A percentile compares a stretch with the other conserved stretches of the same genome.
Conservation (phyloP, 2,797 vertebrate species). For the Strix occidentalis region DNA sequence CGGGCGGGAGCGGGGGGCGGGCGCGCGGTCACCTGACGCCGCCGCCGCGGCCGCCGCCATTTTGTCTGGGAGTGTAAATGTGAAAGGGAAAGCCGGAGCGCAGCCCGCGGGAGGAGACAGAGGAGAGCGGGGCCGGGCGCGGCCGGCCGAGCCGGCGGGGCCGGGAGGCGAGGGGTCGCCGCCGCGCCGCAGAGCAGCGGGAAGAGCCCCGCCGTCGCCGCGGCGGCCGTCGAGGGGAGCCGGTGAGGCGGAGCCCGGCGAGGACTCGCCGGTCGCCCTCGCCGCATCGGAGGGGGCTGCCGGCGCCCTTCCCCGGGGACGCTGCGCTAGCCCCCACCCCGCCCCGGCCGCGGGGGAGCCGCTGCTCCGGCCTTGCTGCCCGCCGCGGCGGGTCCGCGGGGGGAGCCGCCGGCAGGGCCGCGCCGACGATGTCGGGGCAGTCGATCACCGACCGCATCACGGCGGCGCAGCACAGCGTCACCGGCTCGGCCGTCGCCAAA, state of each 20-base stretch:
- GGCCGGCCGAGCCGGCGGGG: conserved; percentile 55
- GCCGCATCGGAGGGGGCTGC: neutral
- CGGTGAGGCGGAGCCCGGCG: neutral
- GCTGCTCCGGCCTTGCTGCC: neutral
- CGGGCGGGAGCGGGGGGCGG: neutral
- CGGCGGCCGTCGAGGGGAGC: neutral
- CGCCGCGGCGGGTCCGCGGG: neutral
- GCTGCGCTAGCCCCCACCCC: neutral
- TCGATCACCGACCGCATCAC: conserved; percentile 92
- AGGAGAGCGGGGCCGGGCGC: neutral
- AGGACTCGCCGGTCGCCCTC: neutral
- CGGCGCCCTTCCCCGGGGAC: neutral
- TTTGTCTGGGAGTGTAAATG: conserved; percentile 52
- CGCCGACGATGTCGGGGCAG: conserved; percentile 86
- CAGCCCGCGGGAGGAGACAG: neutral
- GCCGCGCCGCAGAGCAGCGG: neutral
- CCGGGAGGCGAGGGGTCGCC: conserved; percentile 80
- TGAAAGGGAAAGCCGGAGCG: conserved; percentile 15
- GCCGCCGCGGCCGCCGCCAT: conserved; percentile 48
- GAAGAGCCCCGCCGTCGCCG: neutral
- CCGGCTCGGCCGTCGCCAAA: conserved; percentile 89
- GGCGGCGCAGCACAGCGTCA: conserved; percentile 94
- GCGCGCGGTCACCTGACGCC: conserved; percentile 27
- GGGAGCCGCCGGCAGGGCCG: neutral
- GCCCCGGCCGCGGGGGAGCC: neutral